phyloP scores from a whole-genome alignment of 2,797 vertebrate genomes.

The Chelidonichthys spinosus region DNA sequence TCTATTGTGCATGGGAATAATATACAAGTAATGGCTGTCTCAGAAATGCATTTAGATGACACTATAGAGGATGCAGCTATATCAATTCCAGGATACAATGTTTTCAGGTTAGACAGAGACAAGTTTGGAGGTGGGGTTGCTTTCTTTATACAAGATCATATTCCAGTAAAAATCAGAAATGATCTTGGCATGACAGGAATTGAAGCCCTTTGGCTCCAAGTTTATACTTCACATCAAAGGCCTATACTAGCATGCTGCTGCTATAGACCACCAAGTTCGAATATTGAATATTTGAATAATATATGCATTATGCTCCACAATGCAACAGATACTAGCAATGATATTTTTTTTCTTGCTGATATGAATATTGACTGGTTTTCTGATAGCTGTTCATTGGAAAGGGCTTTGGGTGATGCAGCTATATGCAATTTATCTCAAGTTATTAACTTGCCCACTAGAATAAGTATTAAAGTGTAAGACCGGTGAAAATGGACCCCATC shows the following conservation, averaged over 20 bases:
- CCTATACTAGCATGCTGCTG: background rate
- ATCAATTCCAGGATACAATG: background rate
- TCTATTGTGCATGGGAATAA: background rate
- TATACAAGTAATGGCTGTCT: background rate
- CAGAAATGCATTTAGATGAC: background rate
- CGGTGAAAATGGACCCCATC: too few species aligned
- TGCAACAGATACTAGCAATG: background rate
- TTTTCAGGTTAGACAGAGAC: background rate
- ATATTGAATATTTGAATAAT: background rate
- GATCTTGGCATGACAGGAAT: background rate
- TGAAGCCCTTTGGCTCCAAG: background rate
- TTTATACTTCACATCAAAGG: background rate
- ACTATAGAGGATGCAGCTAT: background rate
- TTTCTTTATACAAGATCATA: background rate
- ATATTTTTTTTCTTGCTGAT: background rate
- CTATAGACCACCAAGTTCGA: background rate
- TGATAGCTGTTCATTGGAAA: background rate
- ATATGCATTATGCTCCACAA: background rate
- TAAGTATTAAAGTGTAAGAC: too few species aligned
- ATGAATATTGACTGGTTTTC: background rate
- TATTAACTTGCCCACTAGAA: background rate
- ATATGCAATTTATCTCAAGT: conserved; percentile 2
- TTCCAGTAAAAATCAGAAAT: background rate
- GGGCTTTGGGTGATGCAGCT: background rate
- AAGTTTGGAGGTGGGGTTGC: background rate